Evolutionary conservation across 2,888 invertebrate genomes (phyloP).

Genomic region (Cosmopolites sordidus): DNA sequence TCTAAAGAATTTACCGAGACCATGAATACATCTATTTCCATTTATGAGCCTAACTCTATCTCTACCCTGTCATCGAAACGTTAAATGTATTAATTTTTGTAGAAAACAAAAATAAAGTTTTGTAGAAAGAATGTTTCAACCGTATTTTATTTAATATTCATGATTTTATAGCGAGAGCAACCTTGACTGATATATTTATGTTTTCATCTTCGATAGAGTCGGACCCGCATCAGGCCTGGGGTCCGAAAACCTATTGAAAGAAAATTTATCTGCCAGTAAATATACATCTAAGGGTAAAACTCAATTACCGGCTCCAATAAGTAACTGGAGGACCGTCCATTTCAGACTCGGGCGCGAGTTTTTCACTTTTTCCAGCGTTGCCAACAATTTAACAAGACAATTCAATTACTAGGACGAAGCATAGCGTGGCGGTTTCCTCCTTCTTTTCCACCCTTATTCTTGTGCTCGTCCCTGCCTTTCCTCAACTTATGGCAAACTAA

Average conservation of each 20-base stretch:
- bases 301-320: constrained; percentile 49
- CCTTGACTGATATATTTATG: background rate
- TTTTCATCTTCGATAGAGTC: background rate
- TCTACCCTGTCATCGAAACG: too few species aligned
- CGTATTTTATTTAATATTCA: too few species aligned
- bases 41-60: too few species aligned
- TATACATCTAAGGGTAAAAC: constrained; percentile 47
- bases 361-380: constrained; percentile 31
- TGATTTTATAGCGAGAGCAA: too few species aligned
- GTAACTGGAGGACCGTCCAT: constrained; percentile 39
- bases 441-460: constrained; percentile 4
- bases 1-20: too few species aligned
- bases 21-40: too few species aligned
- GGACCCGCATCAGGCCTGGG: background rate
- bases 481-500: constrained; percentile 43
- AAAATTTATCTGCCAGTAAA: constrained; percentile 26
- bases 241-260: background rate
- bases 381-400: constrained; percentile 48
- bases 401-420: constrained; percentile 45
- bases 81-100: too few species aligned
- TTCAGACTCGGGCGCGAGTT: constrained; percentile 43
- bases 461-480: constrained; percentile 22
- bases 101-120: too few species aligned
- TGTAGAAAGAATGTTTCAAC: too few species aligned
- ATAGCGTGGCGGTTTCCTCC: constrained; percentile 22